phyloP scores from a whole-genome alignment of 1,140 invertebrate species.

The Cyphomyrmex costatus region DNA sequence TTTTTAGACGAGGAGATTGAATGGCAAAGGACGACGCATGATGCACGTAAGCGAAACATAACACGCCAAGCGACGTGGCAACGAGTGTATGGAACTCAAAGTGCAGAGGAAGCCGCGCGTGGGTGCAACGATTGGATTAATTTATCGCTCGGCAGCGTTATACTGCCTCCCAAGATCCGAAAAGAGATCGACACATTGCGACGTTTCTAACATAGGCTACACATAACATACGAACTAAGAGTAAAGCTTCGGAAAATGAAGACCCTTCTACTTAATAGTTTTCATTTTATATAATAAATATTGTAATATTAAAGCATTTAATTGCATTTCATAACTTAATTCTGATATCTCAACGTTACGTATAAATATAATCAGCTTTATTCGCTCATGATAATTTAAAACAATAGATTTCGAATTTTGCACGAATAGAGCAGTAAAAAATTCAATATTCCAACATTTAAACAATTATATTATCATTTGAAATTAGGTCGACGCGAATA shows the following conservation, averaged over 20 bases:
- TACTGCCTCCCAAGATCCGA: slow-evolving; percentile 35
- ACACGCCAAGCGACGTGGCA: slow-evolving; percentile 21
- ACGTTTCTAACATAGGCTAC: not conserved
- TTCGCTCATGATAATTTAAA: not conserved
- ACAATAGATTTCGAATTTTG: not conserved
- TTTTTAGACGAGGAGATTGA: not conserved
- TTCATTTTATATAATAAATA: not conserved
- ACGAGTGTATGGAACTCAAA: slow-evolving; percentile 16
- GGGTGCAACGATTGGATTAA: slow-evolving; percentile 78
- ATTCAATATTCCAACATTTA: not conserved
- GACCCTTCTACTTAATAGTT: not conserved
- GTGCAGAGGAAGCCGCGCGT: slow-evolving; percentile 63
- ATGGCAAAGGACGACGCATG: slow-evolving; percentile 15
- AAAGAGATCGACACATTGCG: slow-evolving; percentile 2
- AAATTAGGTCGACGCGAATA: too few species aligned
- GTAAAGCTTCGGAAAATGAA: not conserved
- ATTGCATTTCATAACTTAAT: not conserved
- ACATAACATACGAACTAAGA: not conserved
- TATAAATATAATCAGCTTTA: not conserved
- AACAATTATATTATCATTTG: too few species aligned
- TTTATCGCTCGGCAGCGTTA: slow-evolving; percentile 78
- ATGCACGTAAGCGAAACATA: slow-evolving; percentile 43
- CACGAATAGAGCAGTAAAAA: not conserved
- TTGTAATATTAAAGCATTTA: not conserved
- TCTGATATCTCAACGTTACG: not conserved